Conservation (phyloP, 2,888 invertebrate species). For the Nesidiocoris tenuis region DNA sequence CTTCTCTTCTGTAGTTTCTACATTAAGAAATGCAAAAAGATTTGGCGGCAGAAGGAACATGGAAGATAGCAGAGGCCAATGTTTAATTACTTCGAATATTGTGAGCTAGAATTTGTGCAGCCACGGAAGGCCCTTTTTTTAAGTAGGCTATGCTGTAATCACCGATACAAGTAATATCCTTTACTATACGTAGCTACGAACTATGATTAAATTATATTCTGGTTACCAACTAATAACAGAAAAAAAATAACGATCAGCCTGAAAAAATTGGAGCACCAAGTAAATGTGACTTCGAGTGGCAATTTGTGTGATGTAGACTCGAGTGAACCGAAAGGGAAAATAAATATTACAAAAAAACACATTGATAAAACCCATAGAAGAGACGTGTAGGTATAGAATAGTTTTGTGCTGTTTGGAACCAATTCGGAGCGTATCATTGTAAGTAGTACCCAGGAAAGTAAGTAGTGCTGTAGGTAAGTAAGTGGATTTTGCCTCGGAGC, state of each 20-base stretch:
- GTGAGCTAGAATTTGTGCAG: conserved; percentile 34
- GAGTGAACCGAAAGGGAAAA: not conserved
- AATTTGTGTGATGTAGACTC: not conserved
- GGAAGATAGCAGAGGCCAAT: conserved; percentile 36
- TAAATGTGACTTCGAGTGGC: not conserved
- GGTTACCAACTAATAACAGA: not conserved
- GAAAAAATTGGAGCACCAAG: not conserved
- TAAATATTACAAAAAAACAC: not conserved
- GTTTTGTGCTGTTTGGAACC: no score
- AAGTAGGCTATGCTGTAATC: conserved; percentile 3
- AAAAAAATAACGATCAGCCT: not conserved
- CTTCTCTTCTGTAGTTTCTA: not conserved
- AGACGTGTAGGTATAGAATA: no score
- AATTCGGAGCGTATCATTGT: no score
- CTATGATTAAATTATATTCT: not conserved
- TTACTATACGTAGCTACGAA: not conserved
- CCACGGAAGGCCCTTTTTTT: conserved; percentile 22
- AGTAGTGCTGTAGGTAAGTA: no score
- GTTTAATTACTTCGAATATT: not conserved
- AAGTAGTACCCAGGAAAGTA: no score
- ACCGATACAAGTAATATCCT: not conserved
- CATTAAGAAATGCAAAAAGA: conserved; percentile 17
- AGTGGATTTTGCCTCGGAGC: no score
- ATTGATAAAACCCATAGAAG: no score
- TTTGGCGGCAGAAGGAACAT: conserved; percentile 42